Conservation (phyloP, 1,140 invertebrate species). For the Coenobita brevimanus region DNA sequence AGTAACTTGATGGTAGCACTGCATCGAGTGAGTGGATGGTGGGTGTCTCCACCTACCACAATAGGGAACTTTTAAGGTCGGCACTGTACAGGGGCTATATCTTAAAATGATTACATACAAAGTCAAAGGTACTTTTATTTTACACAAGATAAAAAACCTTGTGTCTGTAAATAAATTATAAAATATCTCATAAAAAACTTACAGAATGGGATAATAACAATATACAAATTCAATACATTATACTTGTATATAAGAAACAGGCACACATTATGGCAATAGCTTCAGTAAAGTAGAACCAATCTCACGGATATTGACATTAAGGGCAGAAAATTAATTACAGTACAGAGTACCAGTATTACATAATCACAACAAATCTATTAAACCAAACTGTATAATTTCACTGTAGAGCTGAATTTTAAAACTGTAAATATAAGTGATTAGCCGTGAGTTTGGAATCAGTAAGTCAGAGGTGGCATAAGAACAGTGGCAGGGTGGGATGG, state of each 20-base stretch:
- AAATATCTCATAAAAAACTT: constrained; percentile 65
- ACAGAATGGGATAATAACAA: constrained; percentile 63
- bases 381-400: too few species aligned
- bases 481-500: too few species aligned
- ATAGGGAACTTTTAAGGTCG: too few species aligned
- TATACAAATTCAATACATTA: constrained; percentile 64
- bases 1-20: too few species aligned
- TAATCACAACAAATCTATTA: not conserved
- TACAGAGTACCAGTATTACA: not conserved
- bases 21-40: too few species aligned
- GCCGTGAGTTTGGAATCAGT: constrained; percentile 33
- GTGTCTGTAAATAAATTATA: constrained; percentile 65
- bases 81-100: not conserved
- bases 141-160: constrained; percentile 59
- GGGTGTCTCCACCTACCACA: too few species aligned
- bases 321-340: not conserved
- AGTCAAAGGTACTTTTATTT: constrained; percentile 31
- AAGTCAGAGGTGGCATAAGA: constrained; percentile 27
- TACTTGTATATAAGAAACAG: constrained; percentile 58
- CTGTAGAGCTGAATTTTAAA: too few species aligned
- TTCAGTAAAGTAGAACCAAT: constrained; percentile 49
- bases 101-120: constrained; percentile 2
- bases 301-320: constrained; percentile 23
- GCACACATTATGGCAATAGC: constrained; percentile 65
- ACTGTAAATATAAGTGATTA: not conserved